Base-by-base conservation (phyloP, 2,888 invertebrate species). In the Apamea crenata region DNA sequence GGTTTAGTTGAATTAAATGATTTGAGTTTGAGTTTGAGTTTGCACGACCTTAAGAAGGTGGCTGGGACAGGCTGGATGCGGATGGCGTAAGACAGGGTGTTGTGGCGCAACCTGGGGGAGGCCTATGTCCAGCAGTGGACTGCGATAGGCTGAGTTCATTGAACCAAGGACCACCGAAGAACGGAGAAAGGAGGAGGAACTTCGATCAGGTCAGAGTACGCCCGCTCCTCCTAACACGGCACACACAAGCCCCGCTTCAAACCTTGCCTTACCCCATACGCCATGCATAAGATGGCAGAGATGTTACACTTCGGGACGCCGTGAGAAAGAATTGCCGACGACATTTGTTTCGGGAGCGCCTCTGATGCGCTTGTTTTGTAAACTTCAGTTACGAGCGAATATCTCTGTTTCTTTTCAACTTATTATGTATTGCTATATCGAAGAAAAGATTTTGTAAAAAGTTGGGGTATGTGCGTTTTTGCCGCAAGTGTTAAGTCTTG, bases 301-400 rank as follows among this genome's bases (percentile, higher is more conserved):
- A 94, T 94, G 94, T 93, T 93, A 92, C 91, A 91, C 92, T 90
- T 92, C 90, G 91, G 92, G 92, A 91, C 84, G 73, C 93, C 94
- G 95, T 95, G 96, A 94, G 96, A 96, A 95, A 93, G 94, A 94
- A 95, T 93, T 93, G 93, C 90, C 92, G 94, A 89, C 94, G 93
- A 95, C 95, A 95, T 95, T 96, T 95, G 95, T 95, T 94, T 93
- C 93, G 91, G 87, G 93, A 93, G 91, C 93, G 91, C 91, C 93
- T 93, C 91, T 91, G 93, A 93, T 93, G 92, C 93, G 91, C 91
- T 91, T 92, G 91, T 92, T 92, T 91, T 92, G 92, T 91, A 91
- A 93, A 94, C 93, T 93, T 91, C 88, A 91, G 83, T 86, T 83
- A 79, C 76, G 80, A 83, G 78, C 65, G 81, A 81, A 87, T 83